Conservation (phyloP, 2,888 invertebrate genomes). For the Drosophila neutralis region DNA sequence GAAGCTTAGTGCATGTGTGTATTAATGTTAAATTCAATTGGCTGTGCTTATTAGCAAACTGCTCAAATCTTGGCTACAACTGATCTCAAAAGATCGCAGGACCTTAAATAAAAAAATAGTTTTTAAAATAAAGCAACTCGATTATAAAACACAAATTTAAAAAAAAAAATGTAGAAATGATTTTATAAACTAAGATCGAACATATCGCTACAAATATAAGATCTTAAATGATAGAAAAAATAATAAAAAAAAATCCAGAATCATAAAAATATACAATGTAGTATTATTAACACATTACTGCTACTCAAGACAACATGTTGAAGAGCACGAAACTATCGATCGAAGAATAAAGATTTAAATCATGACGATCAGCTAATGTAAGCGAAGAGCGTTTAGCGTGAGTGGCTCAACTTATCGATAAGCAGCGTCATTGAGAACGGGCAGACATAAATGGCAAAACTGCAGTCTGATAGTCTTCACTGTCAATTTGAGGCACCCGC, state of each 20-base stretch:
- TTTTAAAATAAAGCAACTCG: neutral
- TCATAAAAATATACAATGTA: neutral
- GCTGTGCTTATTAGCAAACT: neutral
- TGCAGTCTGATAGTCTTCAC: neutral
- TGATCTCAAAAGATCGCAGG: neutral
- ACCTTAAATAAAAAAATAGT: neutral
- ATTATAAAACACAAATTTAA: no score
- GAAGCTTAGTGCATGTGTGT: neutral
- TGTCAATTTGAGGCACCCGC: neutral
- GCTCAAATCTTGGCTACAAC: neutral
- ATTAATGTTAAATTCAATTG: constrained; percentile 6
- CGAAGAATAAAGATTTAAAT: neutral
- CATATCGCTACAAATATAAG: neutral
- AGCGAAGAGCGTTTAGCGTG: neutral
- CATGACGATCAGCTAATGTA: neutral
- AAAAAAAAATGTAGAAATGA: neutral
- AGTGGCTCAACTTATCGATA: neutral
- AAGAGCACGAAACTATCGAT: neutral
- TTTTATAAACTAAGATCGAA: neutral
- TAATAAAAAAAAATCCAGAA: neutral
- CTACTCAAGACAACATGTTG: neutral
- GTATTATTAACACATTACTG: neutral
- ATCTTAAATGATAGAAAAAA: neutral
- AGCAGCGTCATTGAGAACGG: neutral
- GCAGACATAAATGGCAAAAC: neutral